Conservation (phyloP, 2,888 invertebrate genomes). For the Thysanoteuthis rhombus region DNA sequence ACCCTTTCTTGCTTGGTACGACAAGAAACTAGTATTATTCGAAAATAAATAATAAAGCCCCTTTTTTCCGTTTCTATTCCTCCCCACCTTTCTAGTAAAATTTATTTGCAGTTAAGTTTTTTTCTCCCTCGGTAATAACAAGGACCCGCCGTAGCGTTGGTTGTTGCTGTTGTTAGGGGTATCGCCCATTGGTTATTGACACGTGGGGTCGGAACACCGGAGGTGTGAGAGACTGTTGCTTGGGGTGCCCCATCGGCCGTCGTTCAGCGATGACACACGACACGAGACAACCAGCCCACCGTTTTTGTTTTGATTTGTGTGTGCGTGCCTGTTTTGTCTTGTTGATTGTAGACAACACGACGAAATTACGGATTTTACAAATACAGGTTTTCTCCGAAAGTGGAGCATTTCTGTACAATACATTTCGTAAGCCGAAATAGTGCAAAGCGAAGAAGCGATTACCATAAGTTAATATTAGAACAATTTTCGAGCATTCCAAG, state of each 20-base stretch:
- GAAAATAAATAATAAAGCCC: too few relatives aligned
- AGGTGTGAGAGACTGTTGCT: background rate
- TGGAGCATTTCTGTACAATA: too few relatives aligned
- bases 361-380: background rate
- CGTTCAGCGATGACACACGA: background rate
- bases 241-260: background rate
- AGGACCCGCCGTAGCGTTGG: background rate
- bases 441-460: too few relatives aligned
- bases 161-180: background rate
- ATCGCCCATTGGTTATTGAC: background rate
- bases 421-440: too few relatives aligned
- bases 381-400: too few relatives aligned
- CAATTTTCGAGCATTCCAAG: too few relatives aligned
- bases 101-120: too few relatives aligned
- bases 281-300: background rate
- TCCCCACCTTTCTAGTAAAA: background rate
- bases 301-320: background rate
- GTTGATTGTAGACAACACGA: background rate
- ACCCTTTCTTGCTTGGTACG: background rate
- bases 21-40: too few relatives aligned
- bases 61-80: too few relatives aligned
- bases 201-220: slow-evolving; percentile 12
- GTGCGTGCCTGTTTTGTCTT: background rate
- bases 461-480: too few relatives aligned
- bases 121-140: background rate